Percentiles rank a stretch among this genome's conserved stretches.
Evolutionary conservation across 92 coral and sea anemone genomes (phyloP).

Genomic region (Phenganax stokvisi): DNA sequence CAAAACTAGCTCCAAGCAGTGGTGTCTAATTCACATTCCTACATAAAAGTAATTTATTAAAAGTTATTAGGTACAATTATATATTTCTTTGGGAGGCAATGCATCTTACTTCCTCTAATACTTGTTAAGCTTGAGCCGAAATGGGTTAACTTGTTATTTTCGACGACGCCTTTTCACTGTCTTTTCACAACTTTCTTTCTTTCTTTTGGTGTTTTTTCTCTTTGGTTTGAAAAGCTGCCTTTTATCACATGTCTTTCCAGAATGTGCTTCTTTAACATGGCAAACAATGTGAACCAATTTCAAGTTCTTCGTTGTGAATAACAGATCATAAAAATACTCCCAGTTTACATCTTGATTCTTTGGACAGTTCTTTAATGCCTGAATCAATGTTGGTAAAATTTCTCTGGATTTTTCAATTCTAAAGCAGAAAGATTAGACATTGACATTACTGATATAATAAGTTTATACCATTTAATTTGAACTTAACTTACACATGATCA

Average conservation of each 20-base stretch:
- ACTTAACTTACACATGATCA: slow-evolving; percentile 80
- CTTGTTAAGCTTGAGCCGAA: too few relatives aligned
- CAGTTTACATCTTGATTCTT: slow-evolving; percentile 70
- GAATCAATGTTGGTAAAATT: slow-evolving; percentile 66
- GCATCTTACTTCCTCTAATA: too few relatives aligned
- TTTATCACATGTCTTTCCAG: slow-evolving; percentile 62
- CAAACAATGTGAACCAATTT: slow-evolving; percentile 93
- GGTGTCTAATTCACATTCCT: background rate
- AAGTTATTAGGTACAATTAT: too few relatives aligned
- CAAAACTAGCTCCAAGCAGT: background rate
- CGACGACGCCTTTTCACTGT: background rate
- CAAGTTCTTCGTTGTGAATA: slow-evolving; percentile 75
- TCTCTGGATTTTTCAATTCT: slow-evolving; percentile 93
- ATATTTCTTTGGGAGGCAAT: too few relatives aligned
- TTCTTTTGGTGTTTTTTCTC: background rate
- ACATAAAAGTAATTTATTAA: background rate
- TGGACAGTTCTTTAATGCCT: slow-evolving; percentile 64
- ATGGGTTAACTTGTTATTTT: background rate
- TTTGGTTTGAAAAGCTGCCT: slow-evolving; percentile 45
- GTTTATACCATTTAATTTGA: background rate
- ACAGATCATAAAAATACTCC: slow-evolving; percentile 73
- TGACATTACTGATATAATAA: background rate
- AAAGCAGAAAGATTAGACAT: background rate
- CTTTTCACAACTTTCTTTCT: background rate
- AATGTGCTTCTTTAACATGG: slow-evolving; percentile 78